Conservation (phyloP, 2,797 vertebrate genomes). For the Sebastes iracundus region DNA sequence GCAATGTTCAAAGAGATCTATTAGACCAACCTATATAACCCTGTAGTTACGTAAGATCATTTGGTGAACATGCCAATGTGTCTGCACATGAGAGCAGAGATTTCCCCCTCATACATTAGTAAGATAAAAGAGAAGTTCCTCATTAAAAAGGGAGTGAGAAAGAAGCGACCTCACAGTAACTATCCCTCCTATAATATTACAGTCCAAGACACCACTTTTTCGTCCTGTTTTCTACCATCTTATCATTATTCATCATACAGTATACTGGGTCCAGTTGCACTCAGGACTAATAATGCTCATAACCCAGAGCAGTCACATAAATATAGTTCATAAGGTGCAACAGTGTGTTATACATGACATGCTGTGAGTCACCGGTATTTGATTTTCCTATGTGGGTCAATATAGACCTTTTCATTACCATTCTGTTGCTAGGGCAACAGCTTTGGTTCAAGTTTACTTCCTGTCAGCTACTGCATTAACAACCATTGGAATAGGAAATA, state of each 20-base stretch:
- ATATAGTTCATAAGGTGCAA: background rate
- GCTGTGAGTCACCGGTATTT: background rate
- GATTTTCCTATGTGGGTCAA: background rate
- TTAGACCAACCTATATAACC: background rate
- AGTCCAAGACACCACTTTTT: background rate
- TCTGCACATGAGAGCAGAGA: background rate
- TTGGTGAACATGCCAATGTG: background rate
- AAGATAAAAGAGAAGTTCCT: constrained; percentile 15
- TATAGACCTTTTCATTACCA: too few species aligned
- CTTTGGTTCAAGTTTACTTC: too few species aligned
- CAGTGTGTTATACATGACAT: background rate
- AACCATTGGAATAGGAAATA: too few species aligned
- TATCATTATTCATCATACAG: background rate
- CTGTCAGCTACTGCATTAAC: too few species aligned
- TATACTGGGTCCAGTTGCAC: background rate
- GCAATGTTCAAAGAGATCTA: background rate
- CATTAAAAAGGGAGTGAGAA: constrained; percentile 12
- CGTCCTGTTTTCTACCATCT: background rate
- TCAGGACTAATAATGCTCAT: background rate
- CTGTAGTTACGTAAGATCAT: background rate
- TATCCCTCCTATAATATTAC: background rate
- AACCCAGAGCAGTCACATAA: background rate
- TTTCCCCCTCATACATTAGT: background rate
- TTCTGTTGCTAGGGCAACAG: too few species aligned
- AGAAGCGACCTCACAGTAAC: background rate